phyloP scores from a whole-genome alignment of 2,888 invertebrate genomes.

The Sinopyrophorus schimmeli region DNA sequence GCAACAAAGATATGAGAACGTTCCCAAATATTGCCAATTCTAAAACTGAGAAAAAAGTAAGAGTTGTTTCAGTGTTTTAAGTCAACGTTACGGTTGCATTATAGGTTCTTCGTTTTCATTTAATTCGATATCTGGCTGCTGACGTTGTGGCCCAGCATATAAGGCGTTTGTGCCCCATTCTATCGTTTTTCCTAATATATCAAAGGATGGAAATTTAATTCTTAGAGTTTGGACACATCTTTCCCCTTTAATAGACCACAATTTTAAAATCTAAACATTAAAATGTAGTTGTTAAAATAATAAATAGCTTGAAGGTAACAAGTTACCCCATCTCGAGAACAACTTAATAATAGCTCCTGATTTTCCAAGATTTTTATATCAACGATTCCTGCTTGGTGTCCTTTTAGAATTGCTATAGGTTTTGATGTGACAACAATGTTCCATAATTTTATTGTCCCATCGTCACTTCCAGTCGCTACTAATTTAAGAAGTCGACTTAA shows the following conservation, averaged over 20 bases:
- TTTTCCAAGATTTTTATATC: constrained; percentile 60
- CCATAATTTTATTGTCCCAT: constrained; percentile 62
- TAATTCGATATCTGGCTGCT: constrained; percentile 25
- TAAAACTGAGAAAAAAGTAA: constrained; percentile 11
- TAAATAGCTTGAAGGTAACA: no score
- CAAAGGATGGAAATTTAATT: constrained; percentile 61
- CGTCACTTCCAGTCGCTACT: constrained; percentile 61
- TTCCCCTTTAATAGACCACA: constrained; percentile 65
- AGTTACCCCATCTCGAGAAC: constrained; percentile 62
- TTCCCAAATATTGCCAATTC: constrained; percentile 44
- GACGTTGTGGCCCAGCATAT: constrained; percentile 59
- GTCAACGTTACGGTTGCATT: background rate
- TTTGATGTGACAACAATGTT: constrained; percentile 56
- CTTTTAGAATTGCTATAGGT: constrained; percentile 48
- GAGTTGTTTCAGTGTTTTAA: constrained; percentile 6
- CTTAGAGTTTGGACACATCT: constrained; percentile 61
- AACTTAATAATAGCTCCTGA: constrained; percentile 58
- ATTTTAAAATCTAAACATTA: constrained; percentile 62
- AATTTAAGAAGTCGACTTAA: constrained; percentile 56
- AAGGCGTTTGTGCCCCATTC: constrained; percentile 63
- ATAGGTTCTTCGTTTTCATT: constrained; percentile 27
- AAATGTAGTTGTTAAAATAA: no score
- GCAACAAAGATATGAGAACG: constrained; percentile 57
- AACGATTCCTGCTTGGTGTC: constrained; percentile 54
- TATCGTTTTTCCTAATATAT: constrained; percentile 60